Conservation (phyloP, 2,888 invertebrate genomes). For the Cephus runcator region DNA sequence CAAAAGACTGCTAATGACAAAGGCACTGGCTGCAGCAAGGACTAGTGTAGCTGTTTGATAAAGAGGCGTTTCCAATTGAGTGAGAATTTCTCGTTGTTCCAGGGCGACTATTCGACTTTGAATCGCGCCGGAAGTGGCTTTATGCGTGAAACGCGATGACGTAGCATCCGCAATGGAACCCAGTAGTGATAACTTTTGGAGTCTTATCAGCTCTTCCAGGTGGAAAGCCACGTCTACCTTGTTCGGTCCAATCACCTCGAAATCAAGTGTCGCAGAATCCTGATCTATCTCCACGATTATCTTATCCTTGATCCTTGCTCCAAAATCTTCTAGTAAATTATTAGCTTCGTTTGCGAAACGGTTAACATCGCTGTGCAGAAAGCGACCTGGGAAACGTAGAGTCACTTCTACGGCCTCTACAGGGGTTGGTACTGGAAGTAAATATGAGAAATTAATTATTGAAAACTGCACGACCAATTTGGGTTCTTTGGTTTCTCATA, state of each 20-base stretch:
- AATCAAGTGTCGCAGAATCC: slow-evolving; percentile 56
- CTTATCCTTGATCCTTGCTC: slow-evolving; percentile 55
- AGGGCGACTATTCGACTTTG: slow-evolving; percentile 67
- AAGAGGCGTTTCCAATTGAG: slow-evolving; percentile 73
- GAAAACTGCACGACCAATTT: not conserved
- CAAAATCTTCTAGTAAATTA: slow-evolving; percentile 55
- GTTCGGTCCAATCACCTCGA: slow-evolving; percentile 74
- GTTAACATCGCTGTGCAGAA: slow-evolving; percentile 55
- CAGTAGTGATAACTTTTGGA: slow-evolving; percentile 65
- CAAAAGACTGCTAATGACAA: slow-evolving; percentile 81
- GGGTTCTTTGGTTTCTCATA: not conserved
- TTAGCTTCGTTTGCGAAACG: slow-evolving; percentile 52
- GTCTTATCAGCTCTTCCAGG: slow-evolving; percentile 80
- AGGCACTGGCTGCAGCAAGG: slow-evolving; percentile 81
- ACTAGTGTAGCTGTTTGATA: slow-evolving; percentile 84
- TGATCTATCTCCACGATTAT: slow-evolving; percentile 52
- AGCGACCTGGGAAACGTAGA: slow-evolving; percentile 76
- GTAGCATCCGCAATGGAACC: slow-evolving; percentile 73
- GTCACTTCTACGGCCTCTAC: slow-evolving; percentile 82
- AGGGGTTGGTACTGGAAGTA: slow-evolving; percentile 73
- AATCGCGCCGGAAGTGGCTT: slow-evolving; percentile 60
- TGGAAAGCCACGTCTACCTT: slow-evolving; percentile 84
- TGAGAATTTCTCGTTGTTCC: slow-evolving; percentile 76
- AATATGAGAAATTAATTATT: not conserved
- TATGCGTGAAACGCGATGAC: slow-evolving; percentile 73